Percentiles rank a stretch among this genome's conserved stretches.
Evolutionary conservation across 2,888 invertebrate genomes (phyloP).

Genomic region (Pecten maximus): DNA sequence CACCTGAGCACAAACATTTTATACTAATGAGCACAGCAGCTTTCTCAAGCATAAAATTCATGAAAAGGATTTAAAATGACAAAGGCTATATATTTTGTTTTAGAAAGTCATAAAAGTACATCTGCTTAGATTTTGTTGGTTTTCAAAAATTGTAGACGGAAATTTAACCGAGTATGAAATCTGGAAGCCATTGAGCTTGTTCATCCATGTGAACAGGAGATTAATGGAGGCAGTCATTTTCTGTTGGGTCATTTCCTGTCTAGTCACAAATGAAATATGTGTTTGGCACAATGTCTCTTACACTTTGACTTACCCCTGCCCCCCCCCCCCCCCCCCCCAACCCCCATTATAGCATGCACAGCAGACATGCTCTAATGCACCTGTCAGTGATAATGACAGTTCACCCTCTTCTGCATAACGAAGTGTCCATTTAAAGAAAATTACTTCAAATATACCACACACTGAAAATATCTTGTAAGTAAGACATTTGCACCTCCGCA

Average conservation of each 20-base stretch:
- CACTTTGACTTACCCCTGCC: neutral
- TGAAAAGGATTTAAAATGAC: neutral
- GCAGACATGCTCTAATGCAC: neutral
- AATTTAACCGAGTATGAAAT: conserved; percentile 10
- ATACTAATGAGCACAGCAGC: neutral
- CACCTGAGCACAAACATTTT: neutral
- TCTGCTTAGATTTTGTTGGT: neutral
- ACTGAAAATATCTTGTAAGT: neutral
- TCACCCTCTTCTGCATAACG: neutral
- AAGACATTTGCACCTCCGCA: neutral
- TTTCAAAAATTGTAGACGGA: neutral
- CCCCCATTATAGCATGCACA: neutral
- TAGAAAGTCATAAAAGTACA: neutral
- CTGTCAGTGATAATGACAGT: neutral
- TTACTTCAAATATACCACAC: neutral
- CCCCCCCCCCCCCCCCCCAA: too few species aligned
- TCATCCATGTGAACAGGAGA: conserved; percentile 6
- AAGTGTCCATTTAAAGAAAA: neutral
- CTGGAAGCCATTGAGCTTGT: neutral
- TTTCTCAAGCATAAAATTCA: conserved; percentile 1
- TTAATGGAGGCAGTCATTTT: neutral
- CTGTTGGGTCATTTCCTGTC: conserved; percentile 27
- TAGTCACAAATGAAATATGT: neutral
- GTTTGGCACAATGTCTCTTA: neutral
- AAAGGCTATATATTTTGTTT: neutral